Evolutionary conservation across 1,140 invertebrate genomes (phyloP), one percentile per base, ranked within the genome.

Genomic region (Eumeta japonica): DNA sequence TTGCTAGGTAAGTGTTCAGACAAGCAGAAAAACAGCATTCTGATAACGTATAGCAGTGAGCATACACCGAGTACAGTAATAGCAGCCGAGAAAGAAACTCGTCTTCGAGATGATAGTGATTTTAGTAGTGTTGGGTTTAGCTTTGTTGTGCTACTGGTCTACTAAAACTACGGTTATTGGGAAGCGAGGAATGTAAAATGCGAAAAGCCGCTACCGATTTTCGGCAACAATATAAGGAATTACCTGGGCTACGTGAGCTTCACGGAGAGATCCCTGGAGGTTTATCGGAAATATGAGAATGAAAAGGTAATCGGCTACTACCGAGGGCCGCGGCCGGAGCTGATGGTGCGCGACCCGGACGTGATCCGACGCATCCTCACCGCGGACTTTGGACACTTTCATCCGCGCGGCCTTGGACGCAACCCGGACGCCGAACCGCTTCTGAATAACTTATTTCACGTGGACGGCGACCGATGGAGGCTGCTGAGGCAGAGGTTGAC

Each of bases 401-500:
- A 64, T 13, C 20, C 28, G 2, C 49, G 63, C 17, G 63, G 59
- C 2, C 16, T 57, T 1, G 52, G 54, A 0, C 55, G 58, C 36
- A 74, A 81, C 46, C 37, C 56, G 1, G 57, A 76, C 3, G 16
- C 44, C 10, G 62, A 68, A 12, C 49, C 57, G 3, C 12, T 74
- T 5, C 31, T 48, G 2, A 16, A 16, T 4, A 74, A 74, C 47
- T 20, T 79, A 4, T 73, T 79, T 16, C 58, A 68, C 17, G 33
- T 54, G 1, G 55, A 59, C 2, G 76, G 75, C 2, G 68, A 77
- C 18, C 45, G 54, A 10, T 85, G 84, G 84, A 79, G 77, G 55
- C 52, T 77, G 10, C 48, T 82, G 5, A 53, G 83, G 20, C 53
- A 64, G n/a, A 78, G 81, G 28, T 50, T 83, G 24, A 78, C 78